A percentile compares a stretch with the other conserved stretches of the same genome.
These are phyloP conservation scores for Falco naumanni DNA, from an alignment of 2,797 vertebrate genomes.

Conservation along the genomic window DNA sequence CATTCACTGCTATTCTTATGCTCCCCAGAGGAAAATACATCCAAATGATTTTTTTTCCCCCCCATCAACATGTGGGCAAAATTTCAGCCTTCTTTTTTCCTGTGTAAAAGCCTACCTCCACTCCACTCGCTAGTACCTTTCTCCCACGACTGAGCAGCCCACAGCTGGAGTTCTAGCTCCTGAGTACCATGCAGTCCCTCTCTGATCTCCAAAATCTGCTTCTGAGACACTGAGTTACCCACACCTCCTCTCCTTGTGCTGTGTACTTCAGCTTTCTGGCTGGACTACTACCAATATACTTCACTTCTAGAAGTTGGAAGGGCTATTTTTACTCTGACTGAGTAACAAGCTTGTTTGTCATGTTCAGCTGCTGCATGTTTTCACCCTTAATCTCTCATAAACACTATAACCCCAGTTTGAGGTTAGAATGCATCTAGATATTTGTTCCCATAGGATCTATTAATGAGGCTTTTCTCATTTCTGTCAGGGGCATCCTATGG, in stretches of 20 bases:
- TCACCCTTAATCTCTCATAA: neutral
- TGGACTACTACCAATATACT: neutral
- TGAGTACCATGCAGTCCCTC: accelerated
- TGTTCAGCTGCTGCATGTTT: neutral
- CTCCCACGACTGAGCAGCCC: neutral
- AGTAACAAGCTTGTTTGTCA: neutral
- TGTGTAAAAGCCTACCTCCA: neutral
- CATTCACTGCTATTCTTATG: neutral
- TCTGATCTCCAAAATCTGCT: neutral
- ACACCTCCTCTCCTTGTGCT: neutral
- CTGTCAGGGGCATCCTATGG: neutral
- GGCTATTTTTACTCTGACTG: neutral
- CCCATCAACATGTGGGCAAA: accelerated
- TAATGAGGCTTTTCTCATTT: neutral
- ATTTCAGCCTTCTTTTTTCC: neutral
- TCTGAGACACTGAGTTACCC: neutral
- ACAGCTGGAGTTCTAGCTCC: neutral
- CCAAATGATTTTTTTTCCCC: neutral
- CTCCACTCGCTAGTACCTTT: neutral
- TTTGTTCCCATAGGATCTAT: neutral
- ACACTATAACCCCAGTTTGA: neutral
- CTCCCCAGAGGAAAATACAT: neutral
- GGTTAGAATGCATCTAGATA: neutral
- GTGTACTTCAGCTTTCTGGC: neutral
- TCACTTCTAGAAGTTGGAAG: neutral